These are phyloP conservation scores for Trochalopteron elliotii DNA, from an alignment of 2,113 vertebrate species.

Conservation along the genomic window DNA sequence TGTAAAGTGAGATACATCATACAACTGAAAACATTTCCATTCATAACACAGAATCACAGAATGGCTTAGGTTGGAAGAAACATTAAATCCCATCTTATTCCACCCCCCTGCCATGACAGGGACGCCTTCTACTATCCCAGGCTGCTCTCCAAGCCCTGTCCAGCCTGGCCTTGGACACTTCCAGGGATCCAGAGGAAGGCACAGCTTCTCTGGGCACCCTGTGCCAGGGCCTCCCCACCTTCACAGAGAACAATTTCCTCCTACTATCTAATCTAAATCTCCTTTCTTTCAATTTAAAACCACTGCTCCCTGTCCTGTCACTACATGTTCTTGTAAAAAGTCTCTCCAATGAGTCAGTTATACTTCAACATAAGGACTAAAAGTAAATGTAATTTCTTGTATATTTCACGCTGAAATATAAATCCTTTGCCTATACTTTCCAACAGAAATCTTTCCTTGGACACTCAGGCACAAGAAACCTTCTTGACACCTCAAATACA, in stretches of 20 bases:
- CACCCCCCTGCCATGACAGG: not conserved
- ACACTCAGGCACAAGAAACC: not conserved
- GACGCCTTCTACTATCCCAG: not conserved
- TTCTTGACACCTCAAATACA: not conserved
- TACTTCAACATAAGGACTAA: not conserved
- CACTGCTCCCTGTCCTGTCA: not conserved
- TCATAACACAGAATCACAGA: not conserved
- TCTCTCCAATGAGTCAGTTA: not conserved
- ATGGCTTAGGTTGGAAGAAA: not conserved
- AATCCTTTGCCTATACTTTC: not conserved
- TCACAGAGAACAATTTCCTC: not conserved
- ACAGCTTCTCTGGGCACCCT: not conserved
- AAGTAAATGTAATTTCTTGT: not conserved
- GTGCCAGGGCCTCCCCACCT: not conserved
- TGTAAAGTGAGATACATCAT: not conserved
- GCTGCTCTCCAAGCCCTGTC: fast-evolving
- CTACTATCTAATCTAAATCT: not conserved
- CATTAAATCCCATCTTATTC: not conserved
- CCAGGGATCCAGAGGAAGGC: not conserved
- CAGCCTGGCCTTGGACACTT: not conserved
- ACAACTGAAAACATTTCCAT: not conserved
- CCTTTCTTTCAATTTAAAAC: not conserved
- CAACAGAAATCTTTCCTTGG: not conserved
- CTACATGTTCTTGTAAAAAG: not conserved
- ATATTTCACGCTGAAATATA: not conserved